Conservation (phyloP, 2,888 invertebrate species). For the Cordilura impudica region DNA sequence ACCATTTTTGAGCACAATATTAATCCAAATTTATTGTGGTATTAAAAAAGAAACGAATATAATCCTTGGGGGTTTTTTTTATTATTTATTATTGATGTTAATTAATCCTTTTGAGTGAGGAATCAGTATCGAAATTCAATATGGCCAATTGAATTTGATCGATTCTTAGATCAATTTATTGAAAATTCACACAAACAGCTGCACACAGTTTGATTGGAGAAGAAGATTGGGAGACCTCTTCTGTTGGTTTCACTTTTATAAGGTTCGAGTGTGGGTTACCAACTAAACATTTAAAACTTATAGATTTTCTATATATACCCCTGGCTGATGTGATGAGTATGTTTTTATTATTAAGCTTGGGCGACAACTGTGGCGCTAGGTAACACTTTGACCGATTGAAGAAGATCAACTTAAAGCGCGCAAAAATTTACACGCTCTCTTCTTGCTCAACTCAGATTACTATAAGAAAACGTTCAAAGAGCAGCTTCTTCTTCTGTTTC, state of each 20-base stretch:
- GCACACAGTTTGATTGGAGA: constrained; percentile 55
- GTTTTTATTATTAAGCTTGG: constrained; percentile 67
- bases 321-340: constrained; percentile 67
- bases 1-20: constrained; percentile 73
- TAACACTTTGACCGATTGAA: constrained; percentile 72
- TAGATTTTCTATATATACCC: constrained; percentile 78
- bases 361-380: constrained; percentile 72
- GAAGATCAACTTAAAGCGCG: constrained; percentile 63
- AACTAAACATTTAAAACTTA: constrained; percentile 77
- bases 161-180: constrained; percentile 66
- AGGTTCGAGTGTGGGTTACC: constrained; percentile 77
- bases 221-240: constrained; percentile 56
- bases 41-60: constrained; percentile 7
- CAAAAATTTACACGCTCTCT: constrained; percentile 54
- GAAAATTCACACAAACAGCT: constrained; percentile 56
- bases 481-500: constrained; percentile 51
- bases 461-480: constrained; percentile 22
- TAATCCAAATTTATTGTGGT: constrained; percentile 43
- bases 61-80: constrained; percentile 63
- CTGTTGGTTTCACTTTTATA: constrained; percentile 74
- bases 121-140: constrained; percentile 76
- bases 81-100: neutral
- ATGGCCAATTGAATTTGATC: constrained; percentile 74
- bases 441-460: constrained; percentile 59
- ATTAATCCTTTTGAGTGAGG: constrained; percentile 66